Evolutionary conservation across 2,113 vertebrate genomes (phyloP).

Genomic region (Leuciscus idus): DNA sequence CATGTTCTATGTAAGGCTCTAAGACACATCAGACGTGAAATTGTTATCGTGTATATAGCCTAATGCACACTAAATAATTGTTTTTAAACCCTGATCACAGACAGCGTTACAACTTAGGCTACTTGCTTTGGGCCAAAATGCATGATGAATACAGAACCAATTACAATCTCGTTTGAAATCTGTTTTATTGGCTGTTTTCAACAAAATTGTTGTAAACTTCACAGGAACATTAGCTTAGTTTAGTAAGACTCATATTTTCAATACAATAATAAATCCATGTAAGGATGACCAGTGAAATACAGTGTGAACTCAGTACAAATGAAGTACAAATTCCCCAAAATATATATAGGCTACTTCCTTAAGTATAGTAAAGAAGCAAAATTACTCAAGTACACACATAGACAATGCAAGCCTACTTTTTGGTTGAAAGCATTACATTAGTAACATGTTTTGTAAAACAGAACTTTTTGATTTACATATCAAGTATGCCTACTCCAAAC

Average conservation of each 20-base stretch:
- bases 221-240: background rate
- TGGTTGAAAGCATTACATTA: background rate
- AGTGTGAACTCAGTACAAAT: background rate
- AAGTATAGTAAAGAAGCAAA: background rate
- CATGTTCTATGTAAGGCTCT: background rate
- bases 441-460: background rate
- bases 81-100: background rate
- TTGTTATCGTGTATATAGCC: background rate
- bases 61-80: background rate
- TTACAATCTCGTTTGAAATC: background rate
- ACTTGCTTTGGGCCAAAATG: background rate
- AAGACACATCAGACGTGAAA: background rate
- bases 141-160: no score
- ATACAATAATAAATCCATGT: background rate
- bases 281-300: background rate
- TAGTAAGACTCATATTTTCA: background rate
- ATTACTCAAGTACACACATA: background rate
- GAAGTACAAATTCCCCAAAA: background rate
- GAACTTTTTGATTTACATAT: no score
- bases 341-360: no score
- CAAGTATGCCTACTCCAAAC: background rate
- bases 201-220: background rate
- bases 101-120: background rate
- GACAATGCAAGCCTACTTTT: background rate
- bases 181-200: background rate